Evolutionary conservation across 92 coral and sea anemone species (phyloP), one percentile per base, ranked within the genome.

Genomic region (Metridium senile): DNA sequence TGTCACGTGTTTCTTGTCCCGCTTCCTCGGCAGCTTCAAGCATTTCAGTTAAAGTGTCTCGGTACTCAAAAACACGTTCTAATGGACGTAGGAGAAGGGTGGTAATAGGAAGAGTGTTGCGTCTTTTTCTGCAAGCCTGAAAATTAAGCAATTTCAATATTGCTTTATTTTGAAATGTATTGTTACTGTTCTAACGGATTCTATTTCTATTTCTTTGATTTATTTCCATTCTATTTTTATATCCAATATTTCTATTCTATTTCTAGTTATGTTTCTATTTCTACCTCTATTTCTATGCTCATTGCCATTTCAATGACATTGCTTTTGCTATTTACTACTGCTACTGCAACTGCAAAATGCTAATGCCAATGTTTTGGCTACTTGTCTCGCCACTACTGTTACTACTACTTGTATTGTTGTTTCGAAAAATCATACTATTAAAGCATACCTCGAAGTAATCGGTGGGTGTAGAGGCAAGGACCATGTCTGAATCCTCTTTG

Each of bases 51-150:
- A 96, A 78, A 35, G 68, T 87, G 19, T 82, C 83, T 68, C 88
- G 81, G 84, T 96, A 96, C 64, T 86, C 99, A 56, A 93, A 88
- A 33, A 96, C 71, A 25, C 99, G 89, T 72, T 96, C 88, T 28
- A 89, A 80, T 20, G 99, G 99, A 30, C 92, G 84, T 21, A 93
- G 89, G 67, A 96, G 81, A 28, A 96, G 87, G 17, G 90, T 85
- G 31, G 81, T 87, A 58, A 96, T 65, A 1, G 99, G 97, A 3
- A 88, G 89, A 45, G 89, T 79, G 53, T 82, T 81, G 70, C 51
- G 76, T 65, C 81, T 74, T 51, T 77, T 84, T 43, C 59, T 68
- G 58, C 90, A 87, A 8, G 84, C 65, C 96, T 54, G 23, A 54
- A 16, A 13, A 16, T 9, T 20, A 54, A 54, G 59, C 23, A 9